Conservation (phyloP, 2,797 vertebrate genomes). For the Pseudomugil gertrudae region DNA sequence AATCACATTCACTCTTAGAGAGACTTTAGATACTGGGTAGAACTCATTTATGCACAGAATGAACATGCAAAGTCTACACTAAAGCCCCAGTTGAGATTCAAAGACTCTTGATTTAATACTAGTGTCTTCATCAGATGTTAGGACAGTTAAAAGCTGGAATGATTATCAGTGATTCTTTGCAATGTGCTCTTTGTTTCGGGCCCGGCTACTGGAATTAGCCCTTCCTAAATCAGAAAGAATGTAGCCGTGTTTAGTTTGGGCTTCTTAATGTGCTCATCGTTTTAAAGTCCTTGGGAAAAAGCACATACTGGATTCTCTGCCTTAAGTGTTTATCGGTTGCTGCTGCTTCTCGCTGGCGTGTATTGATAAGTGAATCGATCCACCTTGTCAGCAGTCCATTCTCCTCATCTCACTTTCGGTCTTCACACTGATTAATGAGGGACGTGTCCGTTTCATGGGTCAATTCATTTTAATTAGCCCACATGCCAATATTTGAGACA, state of each 20-base stretch:
- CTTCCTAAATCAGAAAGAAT: too few species aligned
- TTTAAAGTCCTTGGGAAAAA: not conserved
- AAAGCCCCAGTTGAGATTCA: too few species aligned
- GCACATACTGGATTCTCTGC: not conserved
- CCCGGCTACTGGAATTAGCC: too few species aligned
- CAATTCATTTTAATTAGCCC: constrained; percentile 63
- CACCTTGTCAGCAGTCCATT: constrained; percentile 15
- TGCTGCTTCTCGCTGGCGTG: constrained; percentile 1
- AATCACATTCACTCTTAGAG: too few species aligned
- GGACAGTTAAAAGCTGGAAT: not conserved
- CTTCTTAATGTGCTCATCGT: not conserved
- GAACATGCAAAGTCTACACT: too few species aligned
- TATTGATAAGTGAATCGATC: constrained; percentile 24
- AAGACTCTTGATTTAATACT: too few species aligned
- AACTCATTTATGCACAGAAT: too few species aligned
- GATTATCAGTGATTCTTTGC: too few species aligned
- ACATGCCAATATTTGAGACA: constrained; percentile 44
- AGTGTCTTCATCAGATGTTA: not conserved
- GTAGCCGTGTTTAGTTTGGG: too few species aligned
- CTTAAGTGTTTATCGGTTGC: not conserved
- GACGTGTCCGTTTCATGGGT: constrained; percentile 60
- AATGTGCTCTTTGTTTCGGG: too few species aligned
- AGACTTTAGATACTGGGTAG: too few species aligned
- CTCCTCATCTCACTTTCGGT: constrained; percentile 3
- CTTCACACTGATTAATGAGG: constrained; percentile 14